A percentile compares a stretch with the other conserved stretches of the same genome.
Conservation (phyloP, 2,888 invertebrate genomes). For the Drosophila seclusa region DNA sequence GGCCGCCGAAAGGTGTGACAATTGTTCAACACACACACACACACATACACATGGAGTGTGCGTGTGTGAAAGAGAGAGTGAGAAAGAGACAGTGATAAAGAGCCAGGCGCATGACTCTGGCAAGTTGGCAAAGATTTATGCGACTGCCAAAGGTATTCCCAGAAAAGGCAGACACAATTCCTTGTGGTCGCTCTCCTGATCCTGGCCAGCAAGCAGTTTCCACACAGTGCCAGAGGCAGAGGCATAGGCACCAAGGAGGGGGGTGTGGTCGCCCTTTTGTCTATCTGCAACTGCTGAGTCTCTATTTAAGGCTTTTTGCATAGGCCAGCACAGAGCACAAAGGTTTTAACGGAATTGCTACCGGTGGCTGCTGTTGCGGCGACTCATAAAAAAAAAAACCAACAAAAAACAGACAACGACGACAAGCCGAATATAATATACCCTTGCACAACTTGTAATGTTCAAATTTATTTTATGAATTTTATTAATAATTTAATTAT, state of each 20-base stretch:
- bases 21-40: slow-evolving; percentile 63
- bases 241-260: neutral
- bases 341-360: slow-evolving; percentile 77
- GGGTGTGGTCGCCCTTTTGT: slow-evolving; percentile 29
- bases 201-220: slow-evolving; percentile 19
- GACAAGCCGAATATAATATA: neutral
- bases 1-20: slow-evolving; percentile 81
- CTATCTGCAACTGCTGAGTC: slow-evolving; percentile 11
- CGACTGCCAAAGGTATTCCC: slow-evolving; percentile 65
- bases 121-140: slow-evolving; percentile 77
- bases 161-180: slow-evolving; percentile 74
- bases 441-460: neutral
- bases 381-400: slow-evolving; percentile 30
- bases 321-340: slow-evolving; percentile 52
- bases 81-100: slow-evolving; percentile 3
- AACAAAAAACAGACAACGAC: neutral
- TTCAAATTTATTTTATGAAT: neutral
- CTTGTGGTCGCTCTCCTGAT: slow-evolving; percentile 54
- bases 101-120: slow-evolving; percentile 61
- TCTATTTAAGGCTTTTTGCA: slow-evolving; percentile 48
- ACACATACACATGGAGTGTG: slow-evolving; percentile 15
- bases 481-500: no score
- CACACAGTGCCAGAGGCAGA: neutral
- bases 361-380: slow-evolving; percentile 42
- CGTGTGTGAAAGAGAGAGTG: neutral